Evolutionary conservation across 2,797 vertebrate genomes (phyloP), one percentile per base, ranked within the genome.

Genomic region (Rhinogobio ventralis): DNA sequence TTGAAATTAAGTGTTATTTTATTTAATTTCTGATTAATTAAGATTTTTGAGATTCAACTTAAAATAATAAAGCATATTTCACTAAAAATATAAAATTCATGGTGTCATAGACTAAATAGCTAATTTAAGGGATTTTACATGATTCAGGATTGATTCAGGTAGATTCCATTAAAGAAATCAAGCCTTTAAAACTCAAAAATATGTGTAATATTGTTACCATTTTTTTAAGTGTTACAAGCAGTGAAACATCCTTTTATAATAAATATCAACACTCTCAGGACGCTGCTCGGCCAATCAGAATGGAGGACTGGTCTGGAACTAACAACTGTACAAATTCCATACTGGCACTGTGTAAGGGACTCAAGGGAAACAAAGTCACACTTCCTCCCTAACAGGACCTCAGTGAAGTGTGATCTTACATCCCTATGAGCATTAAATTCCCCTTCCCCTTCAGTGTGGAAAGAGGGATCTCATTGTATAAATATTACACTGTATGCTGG

Each of bases 321-420:
- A 49, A 64, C 76, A 25, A 71, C 88, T 86, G 90, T 91, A 90
- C 88, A 92, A 89, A 90, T 91, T 93, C 86, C 89, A 87, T 91
- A 91, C 86, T 87, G 91, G 88, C 81, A 74, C 82, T 81, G 81
- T 79, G 82, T 76, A 84, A 88, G 74, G 87, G 88, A 68, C 86
- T 90, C 87, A 60, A 84, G 85, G 19, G 62, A 79, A 81, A 74
- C 49, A 75, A 91, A 83, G 67, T 64, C 86, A 78, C 87, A 90
- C 71, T 68, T 72, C 83, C 81, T 86, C 91, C 90, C 81, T 49
- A 78, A 51, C 81, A 88, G 62, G 76, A 81, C 84, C 84, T 82
- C 79, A 82, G 57, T n/a, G 51, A 67, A 86, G 85, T 79, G 81
- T 83, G 81, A 62, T 62, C 74, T 72, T 73, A 60, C 66, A 68